Conservation (phyloP, 2,113 vertebrate genomes). For the Saiga tatarica region DNA sequence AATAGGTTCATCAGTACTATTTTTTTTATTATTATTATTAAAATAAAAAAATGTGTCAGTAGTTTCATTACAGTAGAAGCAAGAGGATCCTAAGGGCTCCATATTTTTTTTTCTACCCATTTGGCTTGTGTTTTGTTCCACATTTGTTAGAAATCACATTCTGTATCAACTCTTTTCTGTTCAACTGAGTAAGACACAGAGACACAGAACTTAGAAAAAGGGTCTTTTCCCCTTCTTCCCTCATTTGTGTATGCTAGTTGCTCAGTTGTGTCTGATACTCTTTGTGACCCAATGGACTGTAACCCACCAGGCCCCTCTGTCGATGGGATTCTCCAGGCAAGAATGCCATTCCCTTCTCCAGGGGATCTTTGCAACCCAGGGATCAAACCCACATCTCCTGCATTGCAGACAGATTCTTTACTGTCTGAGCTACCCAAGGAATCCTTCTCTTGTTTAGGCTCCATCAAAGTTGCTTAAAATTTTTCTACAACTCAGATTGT, state of each 20-base stretch:
- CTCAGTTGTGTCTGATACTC: not conserved
- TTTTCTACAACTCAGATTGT: not conserved
- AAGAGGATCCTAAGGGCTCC: not conserved
- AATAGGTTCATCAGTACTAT: not conserved
- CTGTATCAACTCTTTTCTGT: not conserved
- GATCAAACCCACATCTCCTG: not conserved
- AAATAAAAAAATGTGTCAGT: slow-evolving; percentile 18
- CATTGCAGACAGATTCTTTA: not conserved
- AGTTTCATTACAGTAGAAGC: not conserved
- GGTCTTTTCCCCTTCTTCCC: not conserved
- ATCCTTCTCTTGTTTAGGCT: not conserved
- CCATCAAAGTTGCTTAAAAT: slow-evolving; percentile 22
- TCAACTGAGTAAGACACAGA: slow-evolving; percentile 43
- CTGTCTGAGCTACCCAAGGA: not conserved
- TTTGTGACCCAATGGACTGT: not conserved
- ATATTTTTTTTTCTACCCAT: not conserved
- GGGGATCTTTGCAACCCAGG: not conserved
- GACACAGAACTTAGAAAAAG: not conserved
- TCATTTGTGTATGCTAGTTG: not conserved
- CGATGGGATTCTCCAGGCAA: not conserved
- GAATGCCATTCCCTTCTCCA: not conserved
- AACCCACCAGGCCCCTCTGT: not conserved
- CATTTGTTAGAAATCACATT: slow-evolving; percentile 58
- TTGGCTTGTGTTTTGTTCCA: slow-evolving; percentile 20
- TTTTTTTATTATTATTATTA: slow-evolving; percentile 64